Base-by-base conservation (phyloP, 2,888 invertebrate genomes). In the Drepana falcataria region DNA sequence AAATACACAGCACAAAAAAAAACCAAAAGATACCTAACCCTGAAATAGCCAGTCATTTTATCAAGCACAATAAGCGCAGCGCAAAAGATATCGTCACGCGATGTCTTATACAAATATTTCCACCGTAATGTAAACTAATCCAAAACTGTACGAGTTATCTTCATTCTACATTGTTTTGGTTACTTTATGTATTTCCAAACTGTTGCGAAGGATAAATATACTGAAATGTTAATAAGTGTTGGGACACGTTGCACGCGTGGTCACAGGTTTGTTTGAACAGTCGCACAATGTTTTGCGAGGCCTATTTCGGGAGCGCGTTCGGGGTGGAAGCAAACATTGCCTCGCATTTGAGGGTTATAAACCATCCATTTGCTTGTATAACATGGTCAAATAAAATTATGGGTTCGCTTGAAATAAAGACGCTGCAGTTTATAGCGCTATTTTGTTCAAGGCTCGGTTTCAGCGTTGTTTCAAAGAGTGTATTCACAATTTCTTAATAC, bases 51-150 rank as follows among this genome's bases (percentile, higher is more conserved):
- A 61, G 63, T 61, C 48, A 51, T 49, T 53, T 60, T 60, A 68
- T 60, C 60, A 7, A 54, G 59, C 52, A 60, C 60, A 55, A 21
- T 61, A 52, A 54, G 56, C 54, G 58, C 57, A 57, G 55, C 47
- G 52, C 58, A 66, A 66, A 66, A 60, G 60, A 61, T 61, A 51
- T 55, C 35, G 55, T 4, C 51, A 6, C 58, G 68, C 71, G 72
- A 73, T 65, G 53, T 49, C 48, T 21, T 59, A 51, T 49, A 68
- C 67, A 71, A 73, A 74, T 66, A 71, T 55, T 54, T 58, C 53
- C 41, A 48, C 5, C 40, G 56, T 2, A 2, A 40, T 2, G 40
- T 40, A 40, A 21, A 21, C 21, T 21, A 21, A 21, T 40, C 6
- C 2, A 40, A 44, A 44, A 44, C 44, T 44, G 6, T 37, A 37